These are phyloP conservation scores for Mythimna ferrago DNA, from an alignment of 2,888 invertebrate genomes.

Conservation along the genomic window DNA sequence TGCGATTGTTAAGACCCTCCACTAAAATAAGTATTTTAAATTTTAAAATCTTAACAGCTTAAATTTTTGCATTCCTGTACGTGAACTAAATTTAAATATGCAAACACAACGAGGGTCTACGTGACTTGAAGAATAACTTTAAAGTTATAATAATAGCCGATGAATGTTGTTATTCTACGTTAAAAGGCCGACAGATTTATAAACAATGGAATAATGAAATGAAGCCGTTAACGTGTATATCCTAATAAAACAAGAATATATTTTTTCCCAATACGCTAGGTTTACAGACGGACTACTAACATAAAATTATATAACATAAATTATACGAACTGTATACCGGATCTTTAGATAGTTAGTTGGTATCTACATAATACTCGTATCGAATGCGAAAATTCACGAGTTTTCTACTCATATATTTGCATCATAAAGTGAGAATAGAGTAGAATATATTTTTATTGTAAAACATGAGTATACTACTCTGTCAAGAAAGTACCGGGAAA, in stretches of 20 bases:
- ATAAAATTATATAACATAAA: too few relatives aligned
- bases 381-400: background rate
- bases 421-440: background rate
- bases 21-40: background rate
- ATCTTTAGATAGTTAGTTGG: too few relatives aligned
- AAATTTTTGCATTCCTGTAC: slow-evolving; percentile 15
- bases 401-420: background rate
- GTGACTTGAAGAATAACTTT: slow-evolving; percentile 25
- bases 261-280: background rate
- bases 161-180: slow-evolving; percentile 18
- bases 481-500: too few relatives aligned
- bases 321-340: too few relatives aligned
- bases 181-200: background rate
- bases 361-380: background rate
- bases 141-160: slow-evolving; percentile 24
- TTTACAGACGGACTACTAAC: too few relatives aligned
- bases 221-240: background rate
- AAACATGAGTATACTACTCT: too few relatives aligned
- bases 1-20: background rate
- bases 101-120: background rate
- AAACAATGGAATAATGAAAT: background rate
- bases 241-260: background rate
- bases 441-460: too few relatives aligned
- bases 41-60: background rate
- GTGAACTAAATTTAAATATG: slow-evolving; percentile 20